Conservation (phyloP, 2,113 vertebrate genomes). For the Elephantulus edwardii region DNA sequence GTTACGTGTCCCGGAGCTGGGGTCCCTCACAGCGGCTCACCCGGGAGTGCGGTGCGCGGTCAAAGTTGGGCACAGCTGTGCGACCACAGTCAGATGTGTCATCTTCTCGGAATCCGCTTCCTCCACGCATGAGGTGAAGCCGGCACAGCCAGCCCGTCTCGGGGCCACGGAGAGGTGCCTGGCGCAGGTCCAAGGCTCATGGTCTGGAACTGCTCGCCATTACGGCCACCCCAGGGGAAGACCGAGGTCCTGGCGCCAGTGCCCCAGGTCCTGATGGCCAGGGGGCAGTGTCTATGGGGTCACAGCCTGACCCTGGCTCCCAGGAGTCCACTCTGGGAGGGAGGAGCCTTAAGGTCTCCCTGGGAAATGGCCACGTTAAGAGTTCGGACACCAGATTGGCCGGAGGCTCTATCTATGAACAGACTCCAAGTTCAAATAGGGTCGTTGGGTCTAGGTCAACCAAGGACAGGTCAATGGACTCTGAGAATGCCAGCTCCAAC, state of each 20-base stretch:
- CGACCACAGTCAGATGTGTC: not conserved
- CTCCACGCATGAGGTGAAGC: not conserved
- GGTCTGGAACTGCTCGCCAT: not conserved
- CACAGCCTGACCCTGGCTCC: not conserved
- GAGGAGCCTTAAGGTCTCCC: not conserved
- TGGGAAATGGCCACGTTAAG: too few relatives aligned
- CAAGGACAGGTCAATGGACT: too few relatives aligned
- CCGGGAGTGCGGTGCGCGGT: rapidly evolving
- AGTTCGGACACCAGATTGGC: not conserved
- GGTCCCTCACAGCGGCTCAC: not conserved
- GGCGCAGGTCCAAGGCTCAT: not conserved
- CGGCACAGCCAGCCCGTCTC: not conserved
- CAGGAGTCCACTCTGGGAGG: not conserved
- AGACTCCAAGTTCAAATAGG: not conserved
- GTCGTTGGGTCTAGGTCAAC: too few relatives aligned
- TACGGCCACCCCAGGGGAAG: not conserved
- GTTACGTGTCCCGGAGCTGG: not conserved
- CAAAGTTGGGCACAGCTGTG: not conserved
- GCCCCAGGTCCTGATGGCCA: not conserved
- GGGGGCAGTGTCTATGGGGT: not conserved
- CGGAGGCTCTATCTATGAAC: not conserved
- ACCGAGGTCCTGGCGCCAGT: not conserved
- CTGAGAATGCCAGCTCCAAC: not conserved
- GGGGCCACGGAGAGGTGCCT: rapidly evolving
- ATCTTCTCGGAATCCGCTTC: not conserved